Evolutionary conservation across 1,140 invertebrate species (phyloP), one percentile per base, ranked within the genome.

Genomic region (Tachypleus tridentatus): DNA sequence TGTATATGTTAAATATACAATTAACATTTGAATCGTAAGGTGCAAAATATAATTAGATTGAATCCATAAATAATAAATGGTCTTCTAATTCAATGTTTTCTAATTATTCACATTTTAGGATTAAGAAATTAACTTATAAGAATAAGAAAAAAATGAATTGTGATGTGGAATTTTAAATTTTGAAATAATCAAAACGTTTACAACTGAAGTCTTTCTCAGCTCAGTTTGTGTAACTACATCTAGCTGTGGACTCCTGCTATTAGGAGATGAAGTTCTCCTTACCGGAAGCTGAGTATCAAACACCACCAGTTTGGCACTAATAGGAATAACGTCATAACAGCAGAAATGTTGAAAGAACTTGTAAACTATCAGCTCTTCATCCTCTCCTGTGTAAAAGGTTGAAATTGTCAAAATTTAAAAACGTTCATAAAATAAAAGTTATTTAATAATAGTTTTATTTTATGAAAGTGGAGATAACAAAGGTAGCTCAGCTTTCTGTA

Each of bases 291-390:
- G 90, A n/a, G 95, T 99, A 79, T 99, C 97, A 79, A 99, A 99
- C 60, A 99, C 93, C 61, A 99, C 96, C 73, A 99, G 81, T 81
- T 99, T 99, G 63, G 95, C 93, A 77, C 93, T 97, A 57, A 94
- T 97, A 58, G 97, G 97, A 77, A 99, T 98, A 73, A 99, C 83
- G 82, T 99, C 97, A 80, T 99, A 99, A 77, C 96, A 98, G 50
- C 68, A 70, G 66, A 73, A 73, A 61, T 72, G 71, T 63, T 95
- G 93, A 86, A 99, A 98, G 82, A 99, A 98, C 76, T 97, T 97
- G 64, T 94, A 91, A 81, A 94, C 96, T 73, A 97, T 93, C 79
- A 94, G 89, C 72, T 89, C 91, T 77, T 96, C 91, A 81, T 96
- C 91, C 77, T 95, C 89, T 9, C 65, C 61, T 68, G 29, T 29